Base-by-base conservation (phyloP, 2,797 vertebrate genomes). In the Xiphophorus birchmanni region DNA sequence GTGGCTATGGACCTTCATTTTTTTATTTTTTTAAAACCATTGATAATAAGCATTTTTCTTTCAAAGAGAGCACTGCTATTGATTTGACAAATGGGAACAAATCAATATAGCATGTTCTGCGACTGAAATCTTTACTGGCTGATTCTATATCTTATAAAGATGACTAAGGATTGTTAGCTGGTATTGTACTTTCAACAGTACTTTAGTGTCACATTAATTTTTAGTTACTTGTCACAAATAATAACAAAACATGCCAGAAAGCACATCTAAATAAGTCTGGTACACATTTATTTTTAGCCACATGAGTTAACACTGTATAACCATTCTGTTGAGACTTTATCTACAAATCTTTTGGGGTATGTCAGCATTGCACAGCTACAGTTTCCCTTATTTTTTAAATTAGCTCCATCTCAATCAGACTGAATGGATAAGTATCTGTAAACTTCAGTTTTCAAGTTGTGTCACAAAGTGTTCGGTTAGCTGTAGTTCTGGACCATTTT, bases 1-100 rank as follows among this genome's bases (percentile, higher is more conserved):
- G 17, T 65, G 60, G 2, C 17, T 37, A 37, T 18, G 17, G 56
- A 60, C 12, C 11, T 6, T 63, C 29, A 32, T 12, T 15, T 35
- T 82, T 35, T 79, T 47, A 4, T 15, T 5, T 17, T 23, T 52
- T 52, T 52, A 77, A 32, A 32, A 84, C 5, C 56, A 45, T 54
- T 50, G 82, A 86, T 80, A 81, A 81, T 81, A 86, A 42, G 44
- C 37, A 23, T 12, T 47, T 75, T 60, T 21, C n/a, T 44, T 72
- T 82, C n/a, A 45, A 72, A 78, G 21, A 79, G 23, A 17, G 15
- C 29, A 21, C 29, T 32, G 21, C 3, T n/a, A 47, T 50, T 80
- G 17, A 47, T 69, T 81, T 82, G 69, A 44, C 23, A 75, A 76
- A 75, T 56, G 10, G 29, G 17, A 75, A 44, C 65, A 44, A 75